Conservation (phyloP, 2,113 vertebrate genomes). For the Prochilodus magdalenae region DNA sequence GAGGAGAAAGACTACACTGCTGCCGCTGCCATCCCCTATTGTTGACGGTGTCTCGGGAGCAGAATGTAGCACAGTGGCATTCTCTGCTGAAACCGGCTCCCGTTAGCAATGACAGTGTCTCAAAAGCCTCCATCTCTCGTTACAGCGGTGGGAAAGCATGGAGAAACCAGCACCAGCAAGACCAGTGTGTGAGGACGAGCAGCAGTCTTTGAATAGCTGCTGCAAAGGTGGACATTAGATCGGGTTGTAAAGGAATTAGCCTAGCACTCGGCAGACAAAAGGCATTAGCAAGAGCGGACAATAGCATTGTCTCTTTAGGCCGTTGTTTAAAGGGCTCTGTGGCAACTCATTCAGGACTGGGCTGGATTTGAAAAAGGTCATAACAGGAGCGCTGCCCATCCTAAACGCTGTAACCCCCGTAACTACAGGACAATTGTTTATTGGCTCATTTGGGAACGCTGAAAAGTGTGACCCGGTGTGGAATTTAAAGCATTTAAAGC, state of each 20-base stretch:
- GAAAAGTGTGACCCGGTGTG: neutral
- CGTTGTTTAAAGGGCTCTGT: neutral
- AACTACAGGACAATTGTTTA: neutral
- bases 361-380: neutral
- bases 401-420: slow-evolving; percentile 3
- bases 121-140: slow-evolving; percentile 75
- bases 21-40: slow-evolving; percentile 82
- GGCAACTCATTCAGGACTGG: neutral
- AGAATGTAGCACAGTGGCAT: slow-evolving; percentile 76
- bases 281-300: neutral
- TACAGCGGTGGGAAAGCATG: slow-evolving; percentile 62
- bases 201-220: slow-evolving; percentile 36
- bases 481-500: neutral
- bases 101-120: slow-evolving; percentile 70
- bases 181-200: slow-evolving; percentile 24
- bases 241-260: slow-evolving; percentile 20
- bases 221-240: slow-evolving; percentile 52
- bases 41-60: slow-evolving; percentile 76
- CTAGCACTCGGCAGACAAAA: neutral
- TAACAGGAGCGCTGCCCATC: neutral
- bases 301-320: slow-evolving; percentile 17
- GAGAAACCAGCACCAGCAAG: slow-evolving; percentile 42
- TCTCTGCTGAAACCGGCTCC: slow-evolving; percentile 76
- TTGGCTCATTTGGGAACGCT: neutral
- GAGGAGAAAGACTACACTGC: slow-evolving; percentile 72